Base-by-base conservation (phyloP, 1,140 invertebrate species). In the Zaprionus capensis region DNA sequence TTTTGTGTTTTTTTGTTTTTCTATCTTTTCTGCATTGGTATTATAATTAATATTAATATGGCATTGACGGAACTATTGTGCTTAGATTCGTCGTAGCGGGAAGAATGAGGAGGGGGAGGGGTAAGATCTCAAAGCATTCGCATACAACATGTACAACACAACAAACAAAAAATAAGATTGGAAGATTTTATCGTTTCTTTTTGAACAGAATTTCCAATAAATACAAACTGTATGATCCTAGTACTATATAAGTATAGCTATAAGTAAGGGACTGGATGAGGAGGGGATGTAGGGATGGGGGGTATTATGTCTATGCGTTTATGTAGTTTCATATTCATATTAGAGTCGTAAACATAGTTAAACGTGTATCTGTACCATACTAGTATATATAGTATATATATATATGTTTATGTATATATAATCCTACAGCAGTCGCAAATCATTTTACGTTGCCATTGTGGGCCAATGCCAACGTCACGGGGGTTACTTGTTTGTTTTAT, bases 351-450 rank as follows among this genome's bases (percentile, higher is more conserved):
- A 88, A 87, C 84, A 87, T 88, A 83, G 81, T 80, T 80, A 80
- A 88, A 71, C 74, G 70, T 73, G 71, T 78, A 70, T 81, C 31
- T 56, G 63, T 70, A 70, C 15, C 57, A 62, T 69, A 38, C 41
- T 74, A 66, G 12, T 56, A 57, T 56, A 44, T 66, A 65, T 26
- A 24, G 9, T 65, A 56, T 56, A 36, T 66, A 51, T 61, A 51
- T 63, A 44, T 17, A 46, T 56, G 3, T 65, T 55, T 38, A 38
- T 55, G 53, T 28, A n/a, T 66, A 66, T 44, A 53, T 66, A 81
- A 87, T 81, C 68, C 84, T 87, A 87, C 74, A 84, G 84, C 84
- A 87, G 84, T 87, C 84, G 84, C 78, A 87, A 87, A 88, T 55
- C 56, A 14, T 65, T 65, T 46, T n/a, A 22, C 28, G 58, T 66